Base-by-base conservation (phyloP, 1,140 invertebrate genomes). In the Aphidius ervi region DNA sequence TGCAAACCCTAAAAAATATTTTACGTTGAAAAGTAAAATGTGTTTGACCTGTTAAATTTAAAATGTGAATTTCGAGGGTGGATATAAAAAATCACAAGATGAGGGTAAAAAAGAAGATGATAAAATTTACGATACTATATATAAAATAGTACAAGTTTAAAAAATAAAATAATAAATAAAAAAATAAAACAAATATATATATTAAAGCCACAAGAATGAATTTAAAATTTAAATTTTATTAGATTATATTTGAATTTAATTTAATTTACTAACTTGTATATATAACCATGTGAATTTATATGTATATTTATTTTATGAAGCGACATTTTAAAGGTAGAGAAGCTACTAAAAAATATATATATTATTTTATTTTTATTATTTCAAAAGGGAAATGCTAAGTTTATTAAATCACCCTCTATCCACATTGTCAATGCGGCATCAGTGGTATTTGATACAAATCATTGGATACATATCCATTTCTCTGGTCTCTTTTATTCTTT, bases 191-290 rank as follows among this genome's bases (percentile, higher is more conserved):
- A 31, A 31, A 31, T 31, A 31, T 31, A 31, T 31, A 31, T 31
- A 31, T 31, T 31, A 31, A 31, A 31, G 23, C 4, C 23, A 53
- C 64, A 59, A 65, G 65, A 53, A 65, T 57, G 70, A 53, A 80
- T 80, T 79, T 80, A 73, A 79, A 80, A 77, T 80, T 80, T 75
- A 79, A 78, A 80, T 80, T 80, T 80, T 78, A 80, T 80, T 79
- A 78, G 78, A 79, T 80, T 80, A 80, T 77, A 80, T 80, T 80
- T 80, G 76, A 80, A 80, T 80, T 75, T 75, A 75, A 80, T 80
- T 75, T 76, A 73, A 80, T 80, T 79, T 73, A 63, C 72, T 69
- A 71, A 71, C 67, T 68, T 68, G 70, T 68, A 59, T 55, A 52
- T 58, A 48, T 37, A 37, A 39, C 2, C 49, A 50, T 7, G 9